Percentiles rank a stretch among this genome's conserved stretches.
These are phyloP conservation scores for Hyaena hyaena DNA, from an alignment of 2,113 vertebrate species.

Conservation along the genomic window DNA sequence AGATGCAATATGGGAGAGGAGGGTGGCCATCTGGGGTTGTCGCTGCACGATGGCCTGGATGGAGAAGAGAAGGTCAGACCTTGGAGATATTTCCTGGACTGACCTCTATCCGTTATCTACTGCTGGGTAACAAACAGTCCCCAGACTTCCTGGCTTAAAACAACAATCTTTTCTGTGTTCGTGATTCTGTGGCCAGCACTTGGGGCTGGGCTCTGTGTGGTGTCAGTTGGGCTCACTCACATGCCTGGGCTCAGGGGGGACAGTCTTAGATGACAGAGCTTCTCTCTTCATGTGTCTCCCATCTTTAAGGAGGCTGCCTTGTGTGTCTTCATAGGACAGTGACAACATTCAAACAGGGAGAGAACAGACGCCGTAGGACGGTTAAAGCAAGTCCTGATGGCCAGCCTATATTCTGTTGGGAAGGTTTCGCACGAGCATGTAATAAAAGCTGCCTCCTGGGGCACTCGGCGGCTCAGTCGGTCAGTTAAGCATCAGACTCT, in stretches of 20 bases:
- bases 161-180: neutral
- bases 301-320: neutral
- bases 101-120: neutral
- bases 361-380: neutral
- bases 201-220: neutral
- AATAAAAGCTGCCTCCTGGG: neutral
- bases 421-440: neutral
- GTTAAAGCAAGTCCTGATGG: neutral
- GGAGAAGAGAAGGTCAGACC: neutral
- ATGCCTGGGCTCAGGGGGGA: neutral
- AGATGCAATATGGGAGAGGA: neutral
- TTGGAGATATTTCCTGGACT: neutral
- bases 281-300: neutral
- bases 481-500: too few species aligned
- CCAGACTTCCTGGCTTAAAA: neutral
- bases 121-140: neutral
- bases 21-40: neutral
- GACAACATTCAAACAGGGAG: neutral
- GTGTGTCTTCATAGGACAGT: neutral
- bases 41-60: neutral
- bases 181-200: neutral
- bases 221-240: neutral
- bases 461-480: too few species aligned
- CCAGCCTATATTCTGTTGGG: neutral
- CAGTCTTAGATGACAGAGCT: neutral